Base-by-base conservation (phyloP, 1,140 invertebrate genomes). In the Magallana angulata region DNA sequence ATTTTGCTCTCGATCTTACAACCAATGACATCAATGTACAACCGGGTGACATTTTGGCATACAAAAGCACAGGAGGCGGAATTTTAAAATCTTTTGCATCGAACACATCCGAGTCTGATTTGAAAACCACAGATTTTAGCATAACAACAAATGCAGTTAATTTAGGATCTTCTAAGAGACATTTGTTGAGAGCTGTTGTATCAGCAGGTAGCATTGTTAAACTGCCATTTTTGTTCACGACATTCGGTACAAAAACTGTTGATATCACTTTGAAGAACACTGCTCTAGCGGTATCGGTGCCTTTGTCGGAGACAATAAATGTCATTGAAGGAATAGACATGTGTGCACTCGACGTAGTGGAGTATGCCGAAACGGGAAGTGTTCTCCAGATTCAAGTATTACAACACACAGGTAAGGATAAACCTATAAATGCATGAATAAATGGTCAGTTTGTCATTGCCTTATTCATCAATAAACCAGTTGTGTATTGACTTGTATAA, bases 281-380 rank as follows among this genome's bases (percentile, higher is more conserved):
- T 57, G 12, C 60, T 24, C 60, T 86, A 7, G 11, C 88, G 9
- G 16, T 18, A 16, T 18, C 71, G 1, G 57, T 58, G 7, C 56
- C 2, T n/a, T 71, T 86, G 8, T 59, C 85, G 1, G 90, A 87
- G 36, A 85, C 36, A 9, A 84, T 92, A 1, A 62, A 85, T 4
- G 90, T 92, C 5, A 71, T 91, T 7, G 90, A 91, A 68, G 92
- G 92, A 1, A 90, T 93, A 18, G 90, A 92, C 64, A 82, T 56
- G 11, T 89, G 90, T 18, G 81, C 87, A n/a, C 89, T 91, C 1
- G 59, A 85, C 11, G 60, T 85, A 2, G 88, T 88, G 11, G n/a
- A 7, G 4, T 93, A 89, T 85, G 85, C 81, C 7, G 85, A 57
- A 14, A 90, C 87, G 16, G 82, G 83, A 1, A 71, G 68, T 0